Evolutionary conservation across 2,797 vertebrate genomes (phyloP).

Genomic region (Silurus aristotelis): DNA sequence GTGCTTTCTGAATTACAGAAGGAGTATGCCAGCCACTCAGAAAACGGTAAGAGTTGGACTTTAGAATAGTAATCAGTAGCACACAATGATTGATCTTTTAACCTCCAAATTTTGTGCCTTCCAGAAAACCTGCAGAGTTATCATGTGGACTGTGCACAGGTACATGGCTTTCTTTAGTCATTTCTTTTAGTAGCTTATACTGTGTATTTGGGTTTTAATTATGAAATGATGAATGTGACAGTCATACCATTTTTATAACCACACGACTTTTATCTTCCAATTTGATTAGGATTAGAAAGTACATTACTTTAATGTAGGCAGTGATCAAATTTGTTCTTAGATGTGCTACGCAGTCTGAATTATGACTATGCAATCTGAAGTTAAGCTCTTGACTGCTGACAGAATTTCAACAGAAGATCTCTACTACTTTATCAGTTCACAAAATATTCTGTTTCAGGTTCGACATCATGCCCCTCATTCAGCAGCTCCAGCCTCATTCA

Average conservation of each 20-base stretch:
- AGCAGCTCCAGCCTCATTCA: slow-evolving; percentile 24
- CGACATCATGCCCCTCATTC: slow-evolving; percentile 5
- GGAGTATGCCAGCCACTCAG: slow-evolving; percentile 36
- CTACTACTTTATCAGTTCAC: background rate
- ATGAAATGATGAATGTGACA: background rate
- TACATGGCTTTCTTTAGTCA: background rate
- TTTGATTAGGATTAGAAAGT: slow-evolving; percentile 16
- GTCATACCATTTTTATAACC: background rate
- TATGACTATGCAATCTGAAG: slow-evolving; percentile 3
- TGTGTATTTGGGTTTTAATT: background rate
- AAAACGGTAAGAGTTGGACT: slow-evolving; percentile 44
- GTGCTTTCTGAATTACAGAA: slow-evolving; percentile 48
- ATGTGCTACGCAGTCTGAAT: background rate
- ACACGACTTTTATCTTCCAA: background rate
- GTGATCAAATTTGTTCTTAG: too few species aligned
- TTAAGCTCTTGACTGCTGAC: slow-evolving; percentile 22
- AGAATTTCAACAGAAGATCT: background rate
- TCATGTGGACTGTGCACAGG: slow-evolving; percentile 43
- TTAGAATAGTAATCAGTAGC: slow-evolving; percentile 17
- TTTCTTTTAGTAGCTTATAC: background rate
- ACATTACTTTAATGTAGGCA: slow-evolving; percentile 9
- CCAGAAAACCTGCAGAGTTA: slow-evolving; percentile 33
- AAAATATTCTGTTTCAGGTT: slow-evolving; percentile 31
- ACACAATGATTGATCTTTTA: background rate
- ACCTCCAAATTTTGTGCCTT: slow-evolving; percentile 32